Percentiles rank a stretch among this genome's conserved stretches.
Evolutionary conservation across 2,797 vertebrate genomes (phyloP).

Genomic region (Cyclura pinguis): DNA sequence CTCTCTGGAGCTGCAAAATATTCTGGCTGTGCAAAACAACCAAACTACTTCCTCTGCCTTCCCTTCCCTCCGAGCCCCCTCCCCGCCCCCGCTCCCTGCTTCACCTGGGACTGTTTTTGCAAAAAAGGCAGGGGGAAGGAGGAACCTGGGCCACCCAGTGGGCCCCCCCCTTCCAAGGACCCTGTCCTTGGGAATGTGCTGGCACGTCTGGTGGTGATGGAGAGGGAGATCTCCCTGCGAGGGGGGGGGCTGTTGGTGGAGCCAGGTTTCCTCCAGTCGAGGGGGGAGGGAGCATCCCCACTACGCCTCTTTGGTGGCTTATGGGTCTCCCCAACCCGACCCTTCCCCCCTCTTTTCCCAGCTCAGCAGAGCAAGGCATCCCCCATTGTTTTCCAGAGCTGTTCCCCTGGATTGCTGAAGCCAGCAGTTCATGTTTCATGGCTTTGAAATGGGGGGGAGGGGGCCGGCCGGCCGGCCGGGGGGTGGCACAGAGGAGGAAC

Average conservation of each 20-base stretch:
- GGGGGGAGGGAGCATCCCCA: background rate
- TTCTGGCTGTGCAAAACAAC: too few relatives aligned
- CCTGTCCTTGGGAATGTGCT: background rate
- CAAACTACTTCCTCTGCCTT: too few relatives aligned
- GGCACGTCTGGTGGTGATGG: too few relatives aligned
- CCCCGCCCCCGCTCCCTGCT: background rate
- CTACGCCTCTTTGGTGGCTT: too few relatives aligned
- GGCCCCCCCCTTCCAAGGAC: fast-evolving
- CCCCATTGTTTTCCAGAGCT: background rate
- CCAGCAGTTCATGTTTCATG: background rate
- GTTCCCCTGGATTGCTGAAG: background rate
- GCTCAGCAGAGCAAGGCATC: background rate
- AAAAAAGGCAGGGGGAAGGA: background rate
- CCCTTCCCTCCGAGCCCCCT: too few relatives aligned
- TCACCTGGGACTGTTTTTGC: background rate
- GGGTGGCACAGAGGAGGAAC: background rate
- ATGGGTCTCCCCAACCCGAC: background rate
- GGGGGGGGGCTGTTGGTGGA: background rate
- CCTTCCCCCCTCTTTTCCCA: background rate
- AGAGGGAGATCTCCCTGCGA: fast-evolving
- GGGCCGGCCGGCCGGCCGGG: too few relatives aligned
- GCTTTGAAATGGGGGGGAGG: background rate
- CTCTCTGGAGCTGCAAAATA: too few relatives aligned
- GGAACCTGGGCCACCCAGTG: background rate
- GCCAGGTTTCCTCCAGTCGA: background rate